Evolutionary conservation across 2,113 vertebrate species (phyloP).

Genomic region (Sphyrna mokarran): DNA sequence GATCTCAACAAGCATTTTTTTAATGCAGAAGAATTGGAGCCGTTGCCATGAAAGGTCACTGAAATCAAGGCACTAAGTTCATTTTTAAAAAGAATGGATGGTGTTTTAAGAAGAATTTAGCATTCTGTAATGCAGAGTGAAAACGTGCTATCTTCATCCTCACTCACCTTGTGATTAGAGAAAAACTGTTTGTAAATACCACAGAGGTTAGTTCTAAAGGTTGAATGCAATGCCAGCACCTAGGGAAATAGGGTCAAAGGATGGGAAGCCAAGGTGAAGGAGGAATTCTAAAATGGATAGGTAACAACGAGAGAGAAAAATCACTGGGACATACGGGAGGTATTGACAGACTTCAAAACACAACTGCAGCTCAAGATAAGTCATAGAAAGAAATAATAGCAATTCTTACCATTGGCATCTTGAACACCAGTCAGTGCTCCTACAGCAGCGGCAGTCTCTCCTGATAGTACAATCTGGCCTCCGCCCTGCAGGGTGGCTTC

Average conservation of each 20-base stretch:
- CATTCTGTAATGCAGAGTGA: not conserved
- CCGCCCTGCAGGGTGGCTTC: slow-evolving; percentile 95
- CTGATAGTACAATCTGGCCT: slow-evolving; percentile 91
- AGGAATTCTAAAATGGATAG: not conserved
- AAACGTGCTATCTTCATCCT: not conserved
- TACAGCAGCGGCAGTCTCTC: slow-evolving; percentile 91
- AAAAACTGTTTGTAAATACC: not conserved
- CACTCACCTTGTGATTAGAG: not conserved
- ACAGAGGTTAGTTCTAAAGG: not conserved
- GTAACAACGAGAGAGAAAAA: not conserved
- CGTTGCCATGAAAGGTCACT: not conserved
- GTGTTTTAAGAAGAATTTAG: not conserved
- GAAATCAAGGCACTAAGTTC: not conserved
- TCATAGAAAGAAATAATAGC: not conserved
- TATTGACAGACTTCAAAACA: not conserved
- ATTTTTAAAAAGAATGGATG: not conserved
- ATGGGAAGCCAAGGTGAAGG: not conserved
- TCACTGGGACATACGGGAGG: not conserved
- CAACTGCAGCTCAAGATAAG: not conserved
- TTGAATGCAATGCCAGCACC: not conserved
- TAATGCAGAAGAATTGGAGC: not conserved
- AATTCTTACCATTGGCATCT: slow-evolving; percentile 74
- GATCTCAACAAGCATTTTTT: not conserved
- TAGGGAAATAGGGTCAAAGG: not conserved
- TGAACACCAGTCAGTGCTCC: slow-evolving; percentile 91